Percentiles rank a stretch among this genome's conserved stretches.
Evolutionary conservation across 2,113 vertebrate species (phyloP).

Genomic region (Regulus satrapa): DNA sequence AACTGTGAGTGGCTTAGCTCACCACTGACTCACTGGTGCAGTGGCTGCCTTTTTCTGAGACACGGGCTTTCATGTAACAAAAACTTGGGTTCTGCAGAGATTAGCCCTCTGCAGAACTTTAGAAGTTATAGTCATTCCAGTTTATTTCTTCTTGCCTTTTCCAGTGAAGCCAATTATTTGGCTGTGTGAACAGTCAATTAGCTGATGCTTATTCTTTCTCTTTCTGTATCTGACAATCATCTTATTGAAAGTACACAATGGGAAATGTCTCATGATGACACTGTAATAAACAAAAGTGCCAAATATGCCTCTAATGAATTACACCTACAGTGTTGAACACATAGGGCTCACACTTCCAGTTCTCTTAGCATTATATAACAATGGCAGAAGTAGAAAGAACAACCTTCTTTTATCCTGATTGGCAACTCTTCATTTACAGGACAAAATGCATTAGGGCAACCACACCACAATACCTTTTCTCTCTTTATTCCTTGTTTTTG

Average conservation of each 20-base stretch:
- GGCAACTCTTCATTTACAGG: background rate
- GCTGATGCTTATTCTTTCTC: background rate
- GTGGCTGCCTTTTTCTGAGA: background rate
- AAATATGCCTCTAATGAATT: background rate
- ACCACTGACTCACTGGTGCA: background rate
- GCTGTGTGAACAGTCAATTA: background rate
- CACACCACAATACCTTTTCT: background rate
- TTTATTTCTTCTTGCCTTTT: background rate
- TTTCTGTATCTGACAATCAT: background rate
- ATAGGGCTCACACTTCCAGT: background rate
- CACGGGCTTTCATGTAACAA: background rate
- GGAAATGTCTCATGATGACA: background rate
- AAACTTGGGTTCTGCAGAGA: background rate
- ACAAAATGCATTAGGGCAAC: background rate
- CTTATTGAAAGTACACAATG: background rate
- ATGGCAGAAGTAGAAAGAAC: background rate
- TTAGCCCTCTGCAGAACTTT: background rate
- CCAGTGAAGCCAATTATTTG: background rate
- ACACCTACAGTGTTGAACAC: background rate
- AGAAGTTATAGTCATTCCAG: background rate
- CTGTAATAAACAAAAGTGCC: background rate
- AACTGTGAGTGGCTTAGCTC: background rate
- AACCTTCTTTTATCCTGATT: background rate
- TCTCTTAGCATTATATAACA: background rate
- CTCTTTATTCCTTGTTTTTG: background rate